A percentile compares a stretch with the other conserved stretches of the same genome.
Conservation (phyloP, 1,140 invertebrate genomes). For the Cotesia typhae region DNA sequence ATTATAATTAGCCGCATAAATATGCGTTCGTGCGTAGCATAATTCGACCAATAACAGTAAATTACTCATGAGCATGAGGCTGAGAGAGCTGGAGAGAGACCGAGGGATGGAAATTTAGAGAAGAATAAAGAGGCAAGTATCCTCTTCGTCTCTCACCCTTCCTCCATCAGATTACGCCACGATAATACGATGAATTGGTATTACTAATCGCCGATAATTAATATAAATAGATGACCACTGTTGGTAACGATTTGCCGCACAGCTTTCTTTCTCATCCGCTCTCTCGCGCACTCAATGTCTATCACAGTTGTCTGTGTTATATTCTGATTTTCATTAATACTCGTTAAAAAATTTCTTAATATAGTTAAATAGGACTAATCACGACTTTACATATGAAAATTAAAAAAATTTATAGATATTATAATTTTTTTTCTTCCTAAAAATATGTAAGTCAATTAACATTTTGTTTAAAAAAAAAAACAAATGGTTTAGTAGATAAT, state of each 20-base stretch:
- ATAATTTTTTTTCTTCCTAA: too few relatives aligned
- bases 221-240: constrained; percentile 66
- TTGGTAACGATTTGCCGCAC: constrained; percentile 52
- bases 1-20: constrained; percentile 67
- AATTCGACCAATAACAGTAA: constrained; percentile 67
- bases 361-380: too few relatives aligned
- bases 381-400: too few relatives aligned
- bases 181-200: constrained; percentile 67
- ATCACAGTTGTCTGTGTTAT: constrained; percentile 5
- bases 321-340: background rate
- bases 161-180: constrained; percentile 37
- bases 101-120: background rate
- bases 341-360: too few relatives aligned
- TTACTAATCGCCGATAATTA: constrained; percentile 68
- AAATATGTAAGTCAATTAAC: too few relatives aligned
- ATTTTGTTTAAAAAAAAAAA: too few relatives aligned
- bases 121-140: constrained; percentile 23
- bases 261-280: background rate
- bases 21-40: constrained; percentile 65
- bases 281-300: background rate
- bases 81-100: constrained; percentile 11
- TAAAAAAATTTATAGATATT: too few relatives aligned
- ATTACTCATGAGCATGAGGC: constrained; percentile 62
- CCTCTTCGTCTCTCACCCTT: background rate
- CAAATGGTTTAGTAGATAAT: too few relatives aligned